phyloP scores from a whole-genome alignment of 1,140 invertebrate species.

The Pseudomyrmex cubaensis region DNA sequence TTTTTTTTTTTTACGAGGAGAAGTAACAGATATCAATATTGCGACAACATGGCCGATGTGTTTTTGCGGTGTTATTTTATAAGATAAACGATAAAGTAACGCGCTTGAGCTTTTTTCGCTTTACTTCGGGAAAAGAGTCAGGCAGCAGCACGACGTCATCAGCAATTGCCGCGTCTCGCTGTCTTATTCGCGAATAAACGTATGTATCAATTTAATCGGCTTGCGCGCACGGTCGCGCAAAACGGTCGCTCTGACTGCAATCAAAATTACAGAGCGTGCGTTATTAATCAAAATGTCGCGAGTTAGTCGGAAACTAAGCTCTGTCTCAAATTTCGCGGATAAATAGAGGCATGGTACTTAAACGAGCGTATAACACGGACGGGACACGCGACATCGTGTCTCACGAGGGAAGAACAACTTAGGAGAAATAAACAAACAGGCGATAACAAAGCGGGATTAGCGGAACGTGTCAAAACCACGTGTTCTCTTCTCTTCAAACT shows the following conservation, averaged over 20 bases:
- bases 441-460: neutral
- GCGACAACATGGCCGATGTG: neutral
- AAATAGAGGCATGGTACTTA: constrained; percentile 14
- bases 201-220: neutral
- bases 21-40: constrained; percentile 13
- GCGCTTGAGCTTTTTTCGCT: constrained; percentile 4
- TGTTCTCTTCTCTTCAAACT: neutral
- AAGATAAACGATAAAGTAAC: constrained; percentile 21
- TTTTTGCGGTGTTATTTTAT: constrained; percentile 31
- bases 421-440: neutral
- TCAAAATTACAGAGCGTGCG: constrained; percentile 4
- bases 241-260: neutral
- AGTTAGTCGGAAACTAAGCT: neutral
- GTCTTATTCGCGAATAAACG: constrained; percentile 1
- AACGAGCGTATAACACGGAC: neutral
- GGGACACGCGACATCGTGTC: neutral
- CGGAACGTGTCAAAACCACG: neutral
- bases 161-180: constrained; percentile 11
- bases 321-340: constrained; percentile 10
- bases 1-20: neutral
- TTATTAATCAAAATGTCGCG: constrained; percentile 30
- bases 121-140: neutral
- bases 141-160: neutral
- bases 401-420: neutral
- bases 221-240: too few species aligned